phyloP scores from a whole-genome alignment of 1,140 invertebrate genomes.

The Aphaenogaster ashmeadi region DNA sequence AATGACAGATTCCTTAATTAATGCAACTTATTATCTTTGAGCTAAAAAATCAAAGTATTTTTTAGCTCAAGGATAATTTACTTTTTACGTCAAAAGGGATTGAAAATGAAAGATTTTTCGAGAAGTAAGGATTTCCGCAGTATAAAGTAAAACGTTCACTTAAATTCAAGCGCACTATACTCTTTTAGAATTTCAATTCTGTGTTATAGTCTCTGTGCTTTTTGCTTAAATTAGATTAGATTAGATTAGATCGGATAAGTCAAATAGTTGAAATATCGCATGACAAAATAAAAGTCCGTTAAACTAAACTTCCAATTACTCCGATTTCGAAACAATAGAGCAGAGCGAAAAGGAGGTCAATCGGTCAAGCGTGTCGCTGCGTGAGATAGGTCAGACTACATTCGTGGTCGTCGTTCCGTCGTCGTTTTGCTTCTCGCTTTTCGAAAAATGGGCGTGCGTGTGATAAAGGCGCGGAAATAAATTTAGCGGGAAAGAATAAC shows the following conservation, averaged over 20 bases:
- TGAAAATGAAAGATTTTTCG: background rate
- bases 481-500: conserved; percentile 41
- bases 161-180: background rate
- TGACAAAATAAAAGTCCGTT: conserved; percentile 10
- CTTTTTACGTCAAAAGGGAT: background rate
- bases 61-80: background rate
- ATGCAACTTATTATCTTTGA: background rate
- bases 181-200: background rate
- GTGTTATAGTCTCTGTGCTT: background rate
- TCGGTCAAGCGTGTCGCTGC: conserved; percentile 37
- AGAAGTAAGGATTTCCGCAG: background rate
- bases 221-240: conserved; percentile 20
- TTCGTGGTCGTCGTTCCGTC: background rate
- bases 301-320: conserved; percentile 10
- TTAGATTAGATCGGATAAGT: conserved; percentile 17
- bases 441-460: conserved; percentile 14
- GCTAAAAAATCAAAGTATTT: background rate
- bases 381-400: conserved; percentile 37
- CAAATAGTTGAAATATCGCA: background rate
- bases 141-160: background rate
- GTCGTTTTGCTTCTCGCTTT: conserved; percentile 10
- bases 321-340: conserved; percentile 6
- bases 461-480: conserved; percentile 25
- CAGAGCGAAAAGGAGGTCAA: conserved; percentile 55
- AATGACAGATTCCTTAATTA: background rate